Percentiles rank a stretch among this genome's conserved stretches.
These are phyloP conservation scores for Pelosia muscerda DNA, from an alignment of 2,888 invertebrate genomes.

Conservation along the genomic window DNA sequence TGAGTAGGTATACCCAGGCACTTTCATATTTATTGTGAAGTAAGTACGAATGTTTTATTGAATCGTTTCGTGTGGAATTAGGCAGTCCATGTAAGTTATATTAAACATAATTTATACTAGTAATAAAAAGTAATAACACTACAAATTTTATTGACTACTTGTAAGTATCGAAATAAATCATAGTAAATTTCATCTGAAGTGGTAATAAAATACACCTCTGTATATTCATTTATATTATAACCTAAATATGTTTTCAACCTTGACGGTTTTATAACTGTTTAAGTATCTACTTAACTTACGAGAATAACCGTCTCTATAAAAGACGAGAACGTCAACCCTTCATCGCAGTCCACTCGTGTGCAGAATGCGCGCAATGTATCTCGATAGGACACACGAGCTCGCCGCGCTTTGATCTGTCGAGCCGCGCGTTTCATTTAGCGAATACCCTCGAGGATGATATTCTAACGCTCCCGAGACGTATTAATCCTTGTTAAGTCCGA, in stretches of 20 bases:
- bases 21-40: constrained; percentile 16
- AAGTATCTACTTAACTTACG: not conserved
- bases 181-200: constrained; percentile 10
- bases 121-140: constrained; percentile 23
- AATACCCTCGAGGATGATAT: constrained; percentile 59
- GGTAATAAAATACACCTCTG: constrained; percentile 10
- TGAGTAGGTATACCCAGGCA: not conserved
- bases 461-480: constrained; percentile 69
- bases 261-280: not conserved
- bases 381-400: not conserved
- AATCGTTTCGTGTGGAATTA: constrained; percentile 12
- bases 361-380: constrained; percentile 7
- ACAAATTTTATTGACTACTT: constrained; percentile 17
- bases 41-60: constrained; percentile 14
- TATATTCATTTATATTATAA: not conserved
- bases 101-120: constrained; percentile 17
- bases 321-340: constrained; percentile 12
- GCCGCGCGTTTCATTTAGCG: constrained; percentile 21
- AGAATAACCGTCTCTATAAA: not conserved
- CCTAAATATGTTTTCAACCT: constrained; percentile 5
- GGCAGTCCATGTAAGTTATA: constrained; percentile 2
- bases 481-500: constrained; percentile 78
- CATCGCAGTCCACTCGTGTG: constrained; percentile 8
- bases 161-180: constrained; percentile 19
- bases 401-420: constrained; percentile 41